Base-by-base conservation (phyloP, 2,113 vertebrate species). In the Galeopterus variegatus region DNA sequence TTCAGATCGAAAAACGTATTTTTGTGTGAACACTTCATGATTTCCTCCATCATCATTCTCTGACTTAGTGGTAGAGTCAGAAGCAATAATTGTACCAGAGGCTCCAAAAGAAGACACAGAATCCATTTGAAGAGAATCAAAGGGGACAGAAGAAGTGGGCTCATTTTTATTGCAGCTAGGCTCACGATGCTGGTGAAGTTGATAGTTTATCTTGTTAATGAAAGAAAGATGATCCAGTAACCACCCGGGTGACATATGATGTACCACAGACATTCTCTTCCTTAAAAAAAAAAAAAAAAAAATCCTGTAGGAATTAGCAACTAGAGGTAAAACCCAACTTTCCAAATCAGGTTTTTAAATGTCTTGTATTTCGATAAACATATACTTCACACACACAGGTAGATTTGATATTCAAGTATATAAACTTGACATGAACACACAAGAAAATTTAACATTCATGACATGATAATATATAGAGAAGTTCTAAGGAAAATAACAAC, bases 161-260 rank as follows among this genome's bases (percentile, higher is more conserved):
- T 93, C 33, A 21, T 94, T 90, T 83, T 89, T 83, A 65, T 77
- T 62, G 65, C 36, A 93, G 45, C 54, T 77, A 82, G 83, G 33
- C 8, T 92, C 54, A 10, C 1, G n/a, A 73, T 64, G 95, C 52
- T 91, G 94, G 31, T 84, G 76, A 92, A 98, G 18, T 52, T 98
- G 95, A 76, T 98, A 99, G 84, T 97, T 98, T 60, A 98, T 97
- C 67, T 96, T 98, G 88, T 99, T 99, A 72, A 99, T 98, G n/a
- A 99, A 99, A 3, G 99, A 97, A 36, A 99, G 98, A 5, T 99
- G 97, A 95, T 99, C 99, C 96, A 99, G 12, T 1, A 99, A 98
- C 99, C 99, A 99, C 7, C 99, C 99, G 0, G 12, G 81, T 0
- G 94, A 3, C 89, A 98, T 93, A 18, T 91, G 92, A 13, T 97